Percentiles rank a stretch among this genome's conserved stretches.
These are phyloP conservation scores for Prionchulus punctatus DNA, from an alignment of 2,888 invertebrate species.

Conservation along the genomic window DNA sequence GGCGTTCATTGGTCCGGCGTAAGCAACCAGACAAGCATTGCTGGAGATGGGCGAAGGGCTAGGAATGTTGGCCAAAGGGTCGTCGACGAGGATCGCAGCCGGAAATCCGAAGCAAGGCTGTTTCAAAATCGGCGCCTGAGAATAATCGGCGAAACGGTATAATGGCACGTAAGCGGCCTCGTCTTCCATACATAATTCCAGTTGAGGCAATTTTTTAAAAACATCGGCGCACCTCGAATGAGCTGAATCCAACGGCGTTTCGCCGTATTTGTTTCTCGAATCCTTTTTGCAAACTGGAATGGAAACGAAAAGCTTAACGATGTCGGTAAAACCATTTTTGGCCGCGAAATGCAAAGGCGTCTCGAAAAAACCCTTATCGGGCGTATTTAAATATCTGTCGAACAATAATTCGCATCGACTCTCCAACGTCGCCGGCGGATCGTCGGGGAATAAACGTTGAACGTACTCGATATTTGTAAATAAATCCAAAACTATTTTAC, in stretches of 20 bases:
- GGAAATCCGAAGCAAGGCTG: not conserved
- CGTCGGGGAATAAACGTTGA: slow-evolving; percentile 7
- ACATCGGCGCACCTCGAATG: not conserved
- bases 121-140: not conserved
- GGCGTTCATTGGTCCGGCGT: not conserved
- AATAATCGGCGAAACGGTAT: not conserved
- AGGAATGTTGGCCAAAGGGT: no score
- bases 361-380: slow-evolving; percentile 15
- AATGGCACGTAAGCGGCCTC: not conserved
- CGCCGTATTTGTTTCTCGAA: slow-evolving; percentile 11
- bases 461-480: not conserved
- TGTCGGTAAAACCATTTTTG: slow-evolving; percentile 9
- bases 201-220: not conserved
- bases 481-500: slow-evolving; percentile 5
- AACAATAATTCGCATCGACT: slow-evolving; percentile 3
- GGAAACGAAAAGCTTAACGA: slow-evolving; percentile 11
- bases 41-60: no score
- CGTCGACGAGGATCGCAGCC: not conserved
- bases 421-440: not conserved
- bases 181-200: not conserved
- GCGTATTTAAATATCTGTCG: slow-evolving; percentile 16
- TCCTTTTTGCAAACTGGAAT: slow-evolving; percentile 6
- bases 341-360: slow-evolving; percentile 17
- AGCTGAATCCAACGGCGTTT: slow-evolving; percentile 4
- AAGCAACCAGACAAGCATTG: not conserved